phyloP scores from a whole-genome alignment of 2,888 invertebrate genomes.

The Cryptocheilus praepositus region DNA sequence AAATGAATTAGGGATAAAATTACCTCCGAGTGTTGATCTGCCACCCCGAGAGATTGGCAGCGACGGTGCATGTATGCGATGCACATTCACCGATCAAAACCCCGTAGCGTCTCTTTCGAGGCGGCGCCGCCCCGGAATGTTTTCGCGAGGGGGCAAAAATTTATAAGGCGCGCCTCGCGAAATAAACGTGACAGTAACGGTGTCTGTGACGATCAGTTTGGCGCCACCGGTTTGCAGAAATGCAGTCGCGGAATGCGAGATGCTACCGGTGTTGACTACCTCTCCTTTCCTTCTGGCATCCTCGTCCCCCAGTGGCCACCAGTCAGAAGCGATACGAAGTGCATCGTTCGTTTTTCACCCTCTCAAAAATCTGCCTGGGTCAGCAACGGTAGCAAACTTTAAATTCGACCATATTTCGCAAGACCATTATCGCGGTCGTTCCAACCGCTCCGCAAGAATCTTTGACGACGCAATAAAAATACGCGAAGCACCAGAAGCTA shows the following conservation, averaged over 20 bases:
- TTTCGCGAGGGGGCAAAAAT: conserved; percentile 25
- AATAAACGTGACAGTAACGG: conserved; percentile 31
- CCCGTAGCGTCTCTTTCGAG: background rate
- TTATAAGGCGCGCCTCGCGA: conserved; percentile 29
- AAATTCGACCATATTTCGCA: too few relatives aligned
- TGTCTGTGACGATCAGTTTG: conserved; percentile 37
- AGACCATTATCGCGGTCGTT: background rate
- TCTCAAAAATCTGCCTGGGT: too few relatives aligned
- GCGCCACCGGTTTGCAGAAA: conserved; percentile 48
- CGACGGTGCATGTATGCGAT: background rate
- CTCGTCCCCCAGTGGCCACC: background rate
- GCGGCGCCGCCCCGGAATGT: conserved; percentile 10
- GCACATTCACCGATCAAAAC: conserved; percentile 1
- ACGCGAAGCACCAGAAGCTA: background rate
- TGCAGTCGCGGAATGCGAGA: conserved; percentile 48
- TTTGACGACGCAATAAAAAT: conserved; percentile 4
- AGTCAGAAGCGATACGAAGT: too few relatives aligned
- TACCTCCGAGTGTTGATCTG: too few relatives aligned
- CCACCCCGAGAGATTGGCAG: too few relatives aligned
- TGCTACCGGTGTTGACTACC: conserved; percentile 40
- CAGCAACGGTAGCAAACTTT: too few relatives aligned
- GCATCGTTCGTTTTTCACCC: too few relatives aligned
- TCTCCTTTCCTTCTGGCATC: conserved; percentile 1
- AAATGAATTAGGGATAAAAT: too few relatives aligned
- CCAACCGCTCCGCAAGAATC: background rate